phyloP scores from a whole-genome alignment of 2,113 vertebrate genomes.

The Microcebus griseorufus region DNA sequence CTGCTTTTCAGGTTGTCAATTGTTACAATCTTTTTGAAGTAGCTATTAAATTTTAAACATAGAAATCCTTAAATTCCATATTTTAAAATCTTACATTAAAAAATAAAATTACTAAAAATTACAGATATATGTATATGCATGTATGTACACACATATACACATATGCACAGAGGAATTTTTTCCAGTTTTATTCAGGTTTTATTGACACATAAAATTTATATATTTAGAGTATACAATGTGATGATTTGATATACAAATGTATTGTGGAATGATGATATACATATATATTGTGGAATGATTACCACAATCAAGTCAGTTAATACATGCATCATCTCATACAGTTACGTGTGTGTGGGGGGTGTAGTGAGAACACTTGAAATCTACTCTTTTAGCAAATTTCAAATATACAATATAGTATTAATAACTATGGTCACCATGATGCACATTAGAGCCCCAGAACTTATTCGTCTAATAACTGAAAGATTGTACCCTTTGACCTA shows the following conservation, averaged over 20 bases:
- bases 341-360: neutral
- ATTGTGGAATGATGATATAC: neutral
- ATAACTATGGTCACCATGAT: neutral
- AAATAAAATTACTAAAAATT: neutral
- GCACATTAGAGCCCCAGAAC: neutral
- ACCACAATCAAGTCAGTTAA: neutral
- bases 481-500: neutral
- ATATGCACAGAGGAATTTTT: neutral
- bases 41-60: slow-evolving; percentile 28
- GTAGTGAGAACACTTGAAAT: neutral
- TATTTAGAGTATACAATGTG: neutral
- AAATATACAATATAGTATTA: neutral
- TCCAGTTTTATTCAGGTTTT: neutral
- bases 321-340: neutral
- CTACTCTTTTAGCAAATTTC: neutral
- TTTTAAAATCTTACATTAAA: slow-evolving; percentile 13
- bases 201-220: neutral
- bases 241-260: neutral
- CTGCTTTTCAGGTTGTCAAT: neutral
- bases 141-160: neutral
- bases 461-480: neutral
- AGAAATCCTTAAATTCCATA: neutral
- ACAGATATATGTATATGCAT: neutral
- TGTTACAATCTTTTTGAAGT: neutral
- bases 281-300: neutral